These are phyloP conservation scores for Gracilinanus agilis DNA, from an alignment of 2,113 vertebrate species.

Conservation along the genomic window DNA sequence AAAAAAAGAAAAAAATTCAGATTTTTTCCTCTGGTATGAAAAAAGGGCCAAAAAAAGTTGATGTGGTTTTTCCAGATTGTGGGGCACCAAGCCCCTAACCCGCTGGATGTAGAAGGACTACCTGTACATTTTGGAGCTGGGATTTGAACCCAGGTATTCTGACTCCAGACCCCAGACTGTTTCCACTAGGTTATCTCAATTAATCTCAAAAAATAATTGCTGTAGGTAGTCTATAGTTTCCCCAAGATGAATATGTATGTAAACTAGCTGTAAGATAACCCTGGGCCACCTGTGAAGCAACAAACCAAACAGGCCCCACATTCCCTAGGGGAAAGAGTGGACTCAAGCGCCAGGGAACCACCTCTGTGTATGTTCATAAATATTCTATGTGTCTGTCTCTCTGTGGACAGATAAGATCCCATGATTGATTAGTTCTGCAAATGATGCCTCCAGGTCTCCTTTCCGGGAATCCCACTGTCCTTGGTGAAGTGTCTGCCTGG, in stretches of 20 bases:
- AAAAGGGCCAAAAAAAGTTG: too few species aligned
- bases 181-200: not conserved
- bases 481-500: not conserved
- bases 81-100: too few species aligned
- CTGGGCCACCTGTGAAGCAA: not conserved
- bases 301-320: not conserved
- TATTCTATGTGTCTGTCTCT: slow-evolving; percentile 5
- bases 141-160: not conserved
- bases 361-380: not conserved
- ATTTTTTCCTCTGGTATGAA: too few species aligned
- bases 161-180: not conserved
- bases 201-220: not conserved
- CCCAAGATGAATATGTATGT: not conserved
- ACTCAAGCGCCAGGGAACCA: not conserved
- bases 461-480: not conserved
- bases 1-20: too few species aligned
- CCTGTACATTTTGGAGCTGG: not conserved
- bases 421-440: not conserved
- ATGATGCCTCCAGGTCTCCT: not conserved
- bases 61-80: too few species aligned
- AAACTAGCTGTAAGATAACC: not conserved
- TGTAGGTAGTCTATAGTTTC: not conserved
- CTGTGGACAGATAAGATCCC: not conserved
- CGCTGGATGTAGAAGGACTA: too few species aligned
- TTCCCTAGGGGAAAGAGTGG: not conserved